Evolutionary conservation across 2,888 invertebrate species (phyloP).

Genomic region (Rhodophaea formosa): DNA sequence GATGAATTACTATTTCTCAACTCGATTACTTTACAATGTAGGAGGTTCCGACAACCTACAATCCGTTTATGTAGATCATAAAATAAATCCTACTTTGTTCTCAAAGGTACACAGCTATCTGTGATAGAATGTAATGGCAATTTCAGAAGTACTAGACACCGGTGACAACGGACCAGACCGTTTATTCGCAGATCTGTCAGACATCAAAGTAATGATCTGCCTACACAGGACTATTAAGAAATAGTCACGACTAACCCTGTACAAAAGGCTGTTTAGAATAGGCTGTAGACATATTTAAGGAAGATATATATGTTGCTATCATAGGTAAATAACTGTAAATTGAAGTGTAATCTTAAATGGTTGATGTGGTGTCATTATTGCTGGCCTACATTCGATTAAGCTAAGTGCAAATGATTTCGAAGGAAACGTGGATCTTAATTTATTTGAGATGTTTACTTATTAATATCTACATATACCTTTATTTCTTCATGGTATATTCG

Average conservation of each 20-base stretch:
- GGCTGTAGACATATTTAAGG: constrained; percentile 3
- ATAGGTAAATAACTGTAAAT: constrained; percentile 1
- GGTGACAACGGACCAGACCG: constrained; percentile 7
- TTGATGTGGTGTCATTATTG: not conserved
- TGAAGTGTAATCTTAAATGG: not conserved
- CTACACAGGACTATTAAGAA: constrained; percentile 12
- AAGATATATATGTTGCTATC: constrained; percentile 9
- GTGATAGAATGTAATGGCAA: constrained; percentile 10
- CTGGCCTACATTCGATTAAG: not conserved
- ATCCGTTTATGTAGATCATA: not conserved
- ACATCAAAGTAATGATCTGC: constrained; percentile 15
- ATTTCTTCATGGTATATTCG: no score
- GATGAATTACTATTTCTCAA: no score
- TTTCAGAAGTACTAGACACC: constrained; percentile 5
- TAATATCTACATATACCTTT: no score
- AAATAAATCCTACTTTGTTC: not conserved
- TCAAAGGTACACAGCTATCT: not conserved
- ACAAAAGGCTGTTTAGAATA: constrained; percentile 11
- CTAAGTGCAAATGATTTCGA: no score
- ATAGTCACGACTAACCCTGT: constrained; percentile 4
- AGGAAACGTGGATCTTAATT: no score
- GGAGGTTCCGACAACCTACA: no score
- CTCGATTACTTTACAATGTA: no score
- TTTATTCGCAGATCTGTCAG: constrained; percentile 13
- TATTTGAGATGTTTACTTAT: no score